Base-by-base conservation (phyloP, 1,140 invertebrate genomes). In the Campoletis sonorensis region DNA sequence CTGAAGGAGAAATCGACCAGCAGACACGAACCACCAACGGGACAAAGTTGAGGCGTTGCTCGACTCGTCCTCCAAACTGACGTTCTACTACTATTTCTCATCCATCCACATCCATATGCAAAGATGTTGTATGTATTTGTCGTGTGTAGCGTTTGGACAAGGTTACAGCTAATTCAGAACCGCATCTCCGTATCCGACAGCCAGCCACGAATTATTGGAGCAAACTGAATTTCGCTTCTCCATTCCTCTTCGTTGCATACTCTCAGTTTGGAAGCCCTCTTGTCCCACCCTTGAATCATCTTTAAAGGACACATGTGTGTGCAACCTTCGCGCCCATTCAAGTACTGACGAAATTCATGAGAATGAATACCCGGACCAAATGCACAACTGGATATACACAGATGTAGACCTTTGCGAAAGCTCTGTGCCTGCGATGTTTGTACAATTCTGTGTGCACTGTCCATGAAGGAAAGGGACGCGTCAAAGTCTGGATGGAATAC, bases 161-260 rank as follows among this genome's bases (percentile, higher is more conserved):
- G 30, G 73, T 84, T 84, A 82, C 83, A 84, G 85, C 83, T 86
- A 86, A 86, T 86, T 86, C 85, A 86, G 84, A 86, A 86, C 80
- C 84, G 83, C 82, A 40, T 33, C 54, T 84, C 77, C 81, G 84
- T 85, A 85, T 84, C 82, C 82, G 83, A 86, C 85, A 86, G 84
- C 76, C 82, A 78, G 82, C 80, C 76, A 45, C 83, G 84, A 86
- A 85, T 86, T 86, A 86, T 86, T 86, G 82, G 83, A 82, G 67
- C 77, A 72, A 76, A 83, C 75, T 68, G 83, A 67, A 82, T 79
- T 81, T 77, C 61, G n/a, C 61, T n/a, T 64, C 45, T 27, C 40
- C 77, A 18, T 23, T 54, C 68, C 68, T 84, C 49, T 75, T 77
- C 75, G 10, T 64, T 27, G 27, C 30, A 26, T 51, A 73, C n/a